Evolutionary conservation across 2,888 invertebrate species (phyloP).

Genomic region (Drosophila meridiana): DNA sequence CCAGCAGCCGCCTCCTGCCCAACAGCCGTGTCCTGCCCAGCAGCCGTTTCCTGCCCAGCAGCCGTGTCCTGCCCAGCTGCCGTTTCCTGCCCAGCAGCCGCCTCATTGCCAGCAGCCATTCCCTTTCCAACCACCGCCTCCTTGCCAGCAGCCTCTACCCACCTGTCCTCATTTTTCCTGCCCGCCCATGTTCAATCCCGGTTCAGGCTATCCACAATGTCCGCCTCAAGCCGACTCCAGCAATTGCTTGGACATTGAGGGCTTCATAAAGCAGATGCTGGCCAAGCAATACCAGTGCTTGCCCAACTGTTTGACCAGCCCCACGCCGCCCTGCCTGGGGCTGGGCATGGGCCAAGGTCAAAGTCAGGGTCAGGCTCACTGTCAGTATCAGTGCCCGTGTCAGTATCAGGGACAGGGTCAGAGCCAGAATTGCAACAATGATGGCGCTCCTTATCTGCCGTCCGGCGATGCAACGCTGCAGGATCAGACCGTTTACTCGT

Average conservation of each 20-base stretch:
- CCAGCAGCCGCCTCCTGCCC: background rate
- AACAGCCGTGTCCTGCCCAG: no score
- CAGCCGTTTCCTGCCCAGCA: background rate
- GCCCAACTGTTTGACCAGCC: conserved; percentile 16
- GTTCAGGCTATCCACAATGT: background rate
- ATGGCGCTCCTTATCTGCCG: background rate
- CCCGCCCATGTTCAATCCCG: background rate
- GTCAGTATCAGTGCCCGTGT: no score
- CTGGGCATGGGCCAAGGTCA: background rate
- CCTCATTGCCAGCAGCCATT: no score
- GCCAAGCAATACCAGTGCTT: background rate
- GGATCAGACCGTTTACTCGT: conserved; percentile 46
- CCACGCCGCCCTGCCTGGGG: conserved; percentile 9
- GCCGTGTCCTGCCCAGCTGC: background rate
- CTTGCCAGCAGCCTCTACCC: background rate
- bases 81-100: background rate
- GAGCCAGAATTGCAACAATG: background rate
- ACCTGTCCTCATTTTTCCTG: background rate
- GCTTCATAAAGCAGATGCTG: conserved; percentile 24
- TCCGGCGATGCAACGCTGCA: conserved; percentile 33
- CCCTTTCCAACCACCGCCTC: no score
- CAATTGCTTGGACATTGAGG: conserved; percentile 30
- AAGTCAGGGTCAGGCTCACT: background rate
- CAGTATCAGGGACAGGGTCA: background rate
- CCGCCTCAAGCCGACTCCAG: background rate